phyloP scores from a whole-genome alignment of 2,888 invertebrate genomes.

The Hemithea aestivaria region DNA sequence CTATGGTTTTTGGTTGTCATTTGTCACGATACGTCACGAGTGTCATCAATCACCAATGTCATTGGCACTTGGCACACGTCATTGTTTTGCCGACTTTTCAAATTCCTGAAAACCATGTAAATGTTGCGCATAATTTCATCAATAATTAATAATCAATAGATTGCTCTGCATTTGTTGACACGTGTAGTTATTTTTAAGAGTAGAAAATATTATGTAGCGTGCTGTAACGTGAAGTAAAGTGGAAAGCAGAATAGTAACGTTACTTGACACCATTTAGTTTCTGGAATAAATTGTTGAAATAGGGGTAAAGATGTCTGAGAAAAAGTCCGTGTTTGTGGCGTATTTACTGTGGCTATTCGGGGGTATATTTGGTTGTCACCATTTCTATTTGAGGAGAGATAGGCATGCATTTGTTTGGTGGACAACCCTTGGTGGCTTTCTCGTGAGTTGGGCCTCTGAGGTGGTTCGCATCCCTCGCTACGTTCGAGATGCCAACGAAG shows the following conservation, averaged over 20 bases:
- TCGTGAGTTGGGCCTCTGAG: conserved; percentile 93
- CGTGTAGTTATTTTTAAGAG: too few relatives aligned
- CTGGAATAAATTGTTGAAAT: conserved; percentile 10
- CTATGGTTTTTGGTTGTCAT: too few relatives aligned
- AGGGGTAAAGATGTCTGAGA: conserved; percentile 31
- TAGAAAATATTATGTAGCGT: too few relatives aligned
- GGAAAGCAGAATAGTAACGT: background rate
- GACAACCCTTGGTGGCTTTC: conserved; percentile 92
- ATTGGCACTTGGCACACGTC: too few relatives aligned
- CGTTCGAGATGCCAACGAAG: conserved; percentile 89
- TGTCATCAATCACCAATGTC: too few relatives aligned
- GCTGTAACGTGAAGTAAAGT: too few relatives aligned
- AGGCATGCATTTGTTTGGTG: conserved; percentile 95
- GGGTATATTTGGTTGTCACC: conserved; percentile 93
- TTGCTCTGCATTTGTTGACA: too few relatives aligned
- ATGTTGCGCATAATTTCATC: too few relatives aligned
- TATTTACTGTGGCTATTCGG: conserved; percentile 93
- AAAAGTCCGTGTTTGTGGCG: conserved; percentile 83
- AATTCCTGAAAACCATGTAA: too few relatives aligned
- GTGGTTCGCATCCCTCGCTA: conserved; percentile 90
- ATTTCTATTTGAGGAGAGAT: conserved; percentile 93
- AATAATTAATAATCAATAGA: too few relatives aligned
- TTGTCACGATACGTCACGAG: too few relatives aligned
- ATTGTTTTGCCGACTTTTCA: too few relatives aligned
- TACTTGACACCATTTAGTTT: conserved; percentile 7